These are phyloP conservation scores for Squalus acanthias DNA, from an alignment of 2,797 vertebrate genomes.

Conservation along the genomic window DNA sequence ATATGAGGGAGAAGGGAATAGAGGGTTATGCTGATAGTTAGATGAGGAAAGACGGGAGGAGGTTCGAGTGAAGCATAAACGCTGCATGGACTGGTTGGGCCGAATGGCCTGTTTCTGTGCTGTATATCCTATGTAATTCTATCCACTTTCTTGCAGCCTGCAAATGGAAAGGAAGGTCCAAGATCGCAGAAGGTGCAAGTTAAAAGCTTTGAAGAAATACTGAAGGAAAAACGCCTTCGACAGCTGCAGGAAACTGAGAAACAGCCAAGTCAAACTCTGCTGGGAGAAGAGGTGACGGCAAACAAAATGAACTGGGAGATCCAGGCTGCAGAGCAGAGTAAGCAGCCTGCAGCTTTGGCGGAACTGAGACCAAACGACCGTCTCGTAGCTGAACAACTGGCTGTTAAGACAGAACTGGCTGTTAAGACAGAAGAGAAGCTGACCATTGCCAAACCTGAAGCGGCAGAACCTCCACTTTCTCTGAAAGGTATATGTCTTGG, in stretches of 20 bases:
- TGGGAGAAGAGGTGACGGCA: constrained; percentile 44
- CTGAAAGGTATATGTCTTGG: not conserved
- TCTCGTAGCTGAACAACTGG: not conserved
- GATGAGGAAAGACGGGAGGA: not conserved
- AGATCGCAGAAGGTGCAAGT: constrained; percentile 57
- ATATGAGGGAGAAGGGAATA: not conserved
- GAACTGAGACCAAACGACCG: not conserved
- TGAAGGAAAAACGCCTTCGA: constrained; percentile 71
- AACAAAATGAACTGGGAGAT: constrained; percentile 42
- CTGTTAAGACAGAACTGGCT: too few species aligned
- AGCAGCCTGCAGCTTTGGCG: not conserved
- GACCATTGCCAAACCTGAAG: not conserved
- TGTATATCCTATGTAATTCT: not conserved
- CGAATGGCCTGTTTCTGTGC: not conserved
- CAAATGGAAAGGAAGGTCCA: constrained; percentile 45
- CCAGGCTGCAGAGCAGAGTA: constrained; percentile 39
- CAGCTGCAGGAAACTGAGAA: constrained; percentile 56
- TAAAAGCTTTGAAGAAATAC: constrained; percentile 78
- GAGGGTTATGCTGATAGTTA: not conserved
- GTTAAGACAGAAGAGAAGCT: not conserved
- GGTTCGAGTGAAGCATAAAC: not conserved
- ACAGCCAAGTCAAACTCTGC: constrained; percentile 20
- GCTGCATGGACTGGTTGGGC: not conserved
- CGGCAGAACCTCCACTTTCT: not conserved
- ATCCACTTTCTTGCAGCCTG: not conserved